These are phyloP conservation scores for Prunella strophiata DNA, from an alignment of 2,797 vertebrate species.

Conservation along the genomic window DNA sequence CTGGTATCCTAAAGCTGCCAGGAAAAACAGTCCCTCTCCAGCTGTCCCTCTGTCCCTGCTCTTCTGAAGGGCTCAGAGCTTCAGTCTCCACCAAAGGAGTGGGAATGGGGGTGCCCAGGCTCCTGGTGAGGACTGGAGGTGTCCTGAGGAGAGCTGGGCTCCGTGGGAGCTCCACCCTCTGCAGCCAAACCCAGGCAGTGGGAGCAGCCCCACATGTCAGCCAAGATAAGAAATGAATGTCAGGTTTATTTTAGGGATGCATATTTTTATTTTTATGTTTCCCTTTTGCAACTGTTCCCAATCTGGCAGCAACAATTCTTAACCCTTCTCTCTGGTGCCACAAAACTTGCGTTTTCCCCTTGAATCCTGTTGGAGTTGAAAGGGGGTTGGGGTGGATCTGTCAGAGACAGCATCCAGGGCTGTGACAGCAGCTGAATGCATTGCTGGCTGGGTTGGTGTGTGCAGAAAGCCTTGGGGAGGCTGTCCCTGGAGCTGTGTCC, in stretches of 20 bases:
- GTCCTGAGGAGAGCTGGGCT: background rate
- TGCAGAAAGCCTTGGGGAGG: background rate
- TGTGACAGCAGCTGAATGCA: background rate
- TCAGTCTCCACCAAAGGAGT: background rate
- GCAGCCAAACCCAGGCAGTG: background rate
- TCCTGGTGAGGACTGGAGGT: fast-evolving
- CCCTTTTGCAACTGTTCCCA: background rate
- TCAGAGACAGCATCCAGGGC: background rate
- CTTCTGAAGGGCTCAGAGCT: background rate
- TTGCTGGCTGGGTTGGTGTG: background rate
- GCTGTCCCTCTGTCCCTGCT: background rate
- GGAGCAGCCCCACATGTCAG: background rate
- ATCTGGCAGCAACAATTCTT: background rate
- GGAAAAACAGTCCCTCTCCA: background rate
- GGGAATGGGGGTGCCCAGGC: fast-evolving
- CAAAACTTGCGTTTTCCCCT: background rate
- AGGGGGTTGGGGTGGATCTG: background rate
- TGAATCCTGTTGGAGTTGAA: background rate
- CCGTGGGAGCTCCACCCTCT: background rate
- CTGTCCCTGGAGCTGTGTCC: background rate
- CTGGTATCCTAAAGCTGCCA: fast-evolving
- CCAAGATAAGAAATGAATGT: background rate
- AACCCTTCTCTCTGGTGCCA: background rate
- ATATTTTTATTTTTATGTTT: constrained; percentile 22
- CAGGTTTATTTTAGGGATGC: constrained; percentile 21